Base-by-base conservation (phyloP, 2,888 invertebrate species). In the Clistopyga incitator region DNA sequence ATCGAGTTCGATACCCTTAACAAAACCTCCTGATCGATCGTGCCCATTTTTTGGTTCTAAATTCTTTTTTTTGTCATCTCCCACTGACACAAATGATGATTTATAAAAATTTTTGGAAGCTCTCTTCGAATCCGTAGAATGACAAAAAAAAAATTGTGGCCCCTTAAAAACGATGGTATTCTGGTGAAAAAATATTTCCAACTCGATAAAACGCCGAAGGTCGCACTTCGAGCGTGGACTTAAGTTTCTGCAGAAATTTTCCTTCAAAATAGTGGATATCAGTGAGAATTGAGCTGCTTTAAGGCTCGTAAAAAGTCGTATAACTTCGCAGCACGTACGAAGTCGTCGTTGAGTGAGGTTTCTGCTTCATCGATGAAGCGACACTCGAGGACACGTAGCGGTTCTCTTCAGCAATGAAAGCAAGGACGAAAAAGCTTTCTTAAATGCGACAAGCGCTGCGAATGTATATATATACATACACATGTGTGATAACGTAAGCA, bases 371-470 rank as follows among this genome's bases (percentile, higher is more conserved):
- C 18, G 64, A 64, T 38, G 38, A 20, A 64, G 18, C 42, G 64
- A 38, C 10, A 18, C 11, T 38, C 38, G 38, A 38, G 64, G 64
- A n/a, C 34, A 61, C 11, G 47, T 64, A 18, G 11, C 64, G 64
- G 38, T 38, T 8, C 20, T 6, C 18, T 45, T 6, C 42, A 20
- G 45, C 34, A 25, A 18, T 47, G 54, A 29, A 13, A 18, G 6
- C 61, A 47, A 72, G 72, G 56, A 59, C 45, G 34, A 18, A 59
- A 61, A 59, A 74, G 45, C 25, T 50, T 34, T 61, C 15, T 61
- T 10, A 15, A 34, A 61, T 61, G 34, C 34, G 61, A 29, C 15
- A 34, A 18, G 34, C 34, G 34, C n/a, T 61, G 15, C 34, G n/a
- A n/a, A n/a, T 29, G 13, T n/a, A 61, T 8, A 34, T 34, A 61